Conservation (phyloP, 2,797 vertebrate genomes). For the Lagodon rhomboides region DNA sequence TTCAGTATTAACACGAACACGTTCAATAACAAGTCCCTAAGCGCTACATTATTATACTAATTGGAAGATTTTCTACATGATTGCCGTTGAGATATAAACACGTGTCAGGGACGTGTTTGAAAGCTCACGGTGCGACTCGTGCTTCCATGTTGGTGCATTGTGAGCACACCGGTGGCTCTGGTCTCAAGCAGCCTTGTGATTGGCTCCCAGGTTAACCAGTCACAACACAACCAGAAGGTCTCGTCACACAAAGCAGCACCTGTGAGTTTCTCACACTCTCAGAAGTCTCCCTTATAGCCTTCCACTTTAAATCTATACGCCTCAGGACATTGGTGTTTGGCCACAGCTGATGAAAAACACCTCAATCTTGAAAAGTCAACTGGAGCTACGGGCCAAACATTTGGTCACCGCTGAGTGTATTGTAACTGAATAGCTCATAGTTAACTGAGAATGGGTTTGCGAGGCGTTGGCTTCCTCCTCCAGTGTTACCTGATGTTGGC, state of each 20-base stretch:
- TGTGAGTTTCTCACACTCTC: conserved; percentile 77
- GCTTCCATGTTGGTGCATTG: neutral
- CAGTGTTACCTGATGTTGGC: conserved; percentile 83
- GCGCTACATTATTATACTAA: neutral
- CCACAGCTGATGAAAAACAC: neutral
- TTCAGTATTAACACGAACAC: neutral
- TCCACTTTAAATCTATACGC: neutral
- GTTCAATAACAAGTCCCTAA: neutral
- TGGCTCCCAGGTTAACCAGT: conserved; percentile 68
- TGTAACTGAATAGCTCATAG: conserved; percentile 41
- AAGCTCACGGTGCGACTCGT: neutral
- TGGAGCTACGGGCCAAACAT: conserved; percentile 30
- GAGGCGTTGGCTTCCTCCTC: conserved; percentile 71
- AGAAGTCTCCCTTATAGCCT: neutral
- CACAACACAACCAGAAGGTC: conserved; percentile 53
- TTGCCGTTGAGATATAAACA: neutral
- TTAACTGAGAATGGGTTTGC: conserved; percentile 74
- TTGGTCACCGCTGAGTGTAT: conserved; percentile 9
- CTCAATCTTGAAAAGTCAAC: neutral
- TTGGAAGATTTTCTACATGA: neutral
- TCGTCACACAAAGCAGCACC: conserved; percentile 73
- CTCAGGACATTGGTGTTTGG: neutral
- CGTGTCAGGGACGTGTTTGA: neutral
- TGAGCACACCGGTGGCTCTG: neutral
- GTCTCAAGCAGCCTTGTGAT: conserved; percentile 39